These are phyloP conservation scores for Pluvianellus socialis DNA, from an alignment of 2,113 vertebrate genomes.

Conservation along the genomic window DNA sequence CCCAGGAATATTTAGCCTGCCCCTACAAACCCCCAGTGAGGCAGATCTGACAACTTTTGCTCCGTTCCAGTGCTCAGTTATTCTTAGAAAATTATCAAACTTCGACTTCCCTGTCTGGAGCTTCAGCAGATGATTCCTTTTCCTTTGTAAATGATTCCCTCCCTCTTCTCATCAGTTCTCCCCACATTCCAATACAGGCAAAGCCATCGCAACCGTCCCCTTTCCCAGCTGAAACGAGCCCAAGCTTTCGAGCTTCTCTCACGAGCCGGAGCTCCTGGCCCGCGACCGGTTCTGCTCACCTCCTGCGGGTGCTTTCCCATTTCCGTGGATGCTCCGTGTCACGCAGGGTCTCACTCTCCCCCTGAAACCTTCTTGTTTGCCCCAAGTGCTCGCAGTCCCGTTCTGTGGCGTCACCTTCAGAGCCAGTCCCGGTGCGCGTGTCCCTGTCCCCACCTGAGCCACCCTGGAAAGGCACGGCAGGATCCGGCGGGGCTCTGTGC, in stretches of 20 bases:
- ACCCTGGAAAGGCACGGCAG: too few relatives aligned
- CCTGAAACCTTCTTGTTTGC: too few relatives aligned
- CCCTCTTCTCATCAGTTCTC: not conserved
- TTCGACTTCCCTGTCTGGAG: not conserved
- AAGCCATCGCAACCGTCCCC: fast-evolving
- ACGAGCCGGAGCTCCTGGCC: not conserved
- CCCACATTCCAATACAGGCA: fast-evolving
- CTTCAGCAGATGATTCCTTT: not conserved
- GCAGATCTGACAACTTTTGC: not conserved
- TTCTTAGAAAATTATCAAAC: not conserved
- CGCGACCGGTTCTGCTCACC: not conserved
- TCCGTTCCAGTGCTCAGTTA: not conserved
- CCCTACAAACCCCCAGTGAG: not conserved
- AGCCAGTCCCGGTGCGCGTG: not conserved
- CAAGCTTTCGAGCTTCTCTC: not conserved
- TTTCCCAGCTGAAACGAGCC: not conserved
- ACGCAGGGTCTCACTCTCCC: not conserved
- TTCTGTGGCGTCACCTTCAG: too few relatives aligned
- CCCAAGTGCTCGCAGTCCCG: not conserved
- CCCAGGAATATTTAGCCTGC: not conserved
- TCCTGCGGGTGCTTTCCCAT: fast-evolving
- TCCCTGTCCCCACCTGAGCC: too few relatives aligned
- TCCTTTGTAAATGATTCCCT: not conserved
- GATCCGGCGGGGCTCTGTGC: too few relatives aligned
- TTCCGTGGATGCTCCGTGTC: not conserved